Percentiles rank a stretch among this genome's conserved stretches.
phyloP scores from a whole-genome alignment of 2,888 invertebrate genomes.

The Amphipoea lucens region DNA sequence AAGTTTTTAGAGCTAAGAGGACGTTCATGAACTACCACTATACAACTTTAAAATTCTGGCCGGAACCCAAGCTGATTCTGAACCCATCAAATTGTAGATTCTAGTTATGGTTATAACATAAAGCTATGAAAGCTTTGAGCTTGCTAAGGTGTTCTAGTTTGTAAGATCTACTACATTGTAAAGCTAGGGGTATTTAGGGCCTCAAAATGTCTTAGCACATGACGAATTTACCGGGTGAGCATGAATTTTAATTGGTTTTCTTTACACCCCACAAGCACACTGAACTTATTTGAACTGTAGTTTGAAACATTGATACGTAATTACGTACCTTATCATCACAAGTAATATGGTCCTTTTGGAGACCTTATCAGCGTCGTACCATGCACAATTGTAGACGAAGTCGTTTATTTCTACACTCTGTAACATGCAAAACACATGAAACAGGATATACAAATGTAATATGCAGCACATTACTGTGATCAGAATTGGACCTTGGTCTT shows the following conservation, averaged over 20 bases:
- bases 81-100: not conserved
- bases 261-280: not conserved
- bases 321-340: conserved; percentile 75
- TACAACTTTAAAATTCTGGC: not conserved
- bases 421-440: conserved; percentile 48
- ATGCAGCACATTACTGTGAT: not conserved
- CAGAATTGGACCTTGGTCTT: not conserved
- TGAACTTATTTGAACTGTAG: not conserved
- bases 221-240: not conserved
- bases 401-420: conserved; percentile 78
- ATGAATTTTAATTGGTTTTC: not conserved
- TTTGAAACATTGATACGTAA: not conserved
- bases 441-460: not conserved
- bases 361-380: conserved; percentile 75
- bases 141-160: not conserved
- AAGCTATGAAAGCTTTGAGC: not conserved
- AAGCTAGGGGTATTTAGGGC: not conserved
- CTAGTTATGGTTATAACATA: not conserved
- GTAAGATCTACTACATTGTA: not conserved
- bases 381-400: conserved; percentile 76
- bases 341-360: conserved; percentile 75
- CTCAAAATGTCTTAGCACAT: not conserved
- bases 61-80: no score
- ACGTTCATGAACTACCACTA: not conserved
- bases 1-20: not conserved